Evolutionary conservation across 2,113 vertebrate genomes (phyloP).

Genomic region (Climacteris rufus): DNA sequence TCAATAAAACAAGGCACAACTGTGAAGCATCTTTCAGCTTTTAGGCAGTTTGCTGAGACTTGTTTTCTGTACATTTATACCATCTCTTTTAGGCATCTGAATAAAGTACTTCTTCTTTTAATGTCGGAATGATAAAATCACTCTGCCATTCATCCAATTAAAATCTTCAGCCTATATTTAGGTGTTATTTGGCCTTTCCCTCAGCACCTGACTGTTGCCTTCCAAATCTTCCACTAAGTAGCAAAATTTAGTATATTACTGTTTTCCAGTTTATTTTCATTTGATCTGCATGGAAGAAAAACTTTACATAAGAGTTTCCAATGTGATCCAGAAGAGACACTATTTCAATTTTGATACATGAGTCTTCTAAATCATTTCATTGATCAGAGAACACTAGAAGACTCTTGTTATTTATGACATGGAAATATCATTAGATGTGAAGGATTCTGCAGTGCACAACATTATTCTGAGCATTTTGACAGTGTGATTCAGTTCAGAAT

Average conservation of each 20-base stretch:
- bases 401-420: neutral
- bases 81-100: neutral
- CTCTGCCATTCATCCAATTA: neutral
- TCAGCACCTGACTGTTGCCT: neutral
- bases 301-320: neutral
- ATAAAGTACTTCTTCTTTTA: neutral
- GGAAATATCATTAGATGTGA: neutral
- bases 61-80: neutral
- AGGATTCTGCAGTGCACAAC: neutral
- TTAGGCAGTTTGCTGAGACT: neutral
- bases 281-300: neutral
- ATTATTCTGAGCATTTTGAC: neutral
- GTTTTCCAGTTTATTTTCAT: neutral
- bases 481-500: neutral
- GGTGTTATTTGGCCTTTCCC: neutral
- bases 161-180: neutral
- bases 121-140: neutral
- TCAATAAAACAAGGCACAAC: neutral
- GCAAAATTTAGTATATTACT: neutral
- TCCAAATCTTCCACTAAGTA: neutral
- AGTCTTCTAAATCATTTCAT: constrained; percentile 8
- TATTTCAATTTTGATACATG: neutral
- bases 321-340: neutral
- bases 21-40: neutral
- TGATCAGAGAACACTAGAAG: neutral